Evolutionary conservation across 2,888 invertebrate genomes (phyloP).

Genomic region (Ariolimax columbianus): DNA sequence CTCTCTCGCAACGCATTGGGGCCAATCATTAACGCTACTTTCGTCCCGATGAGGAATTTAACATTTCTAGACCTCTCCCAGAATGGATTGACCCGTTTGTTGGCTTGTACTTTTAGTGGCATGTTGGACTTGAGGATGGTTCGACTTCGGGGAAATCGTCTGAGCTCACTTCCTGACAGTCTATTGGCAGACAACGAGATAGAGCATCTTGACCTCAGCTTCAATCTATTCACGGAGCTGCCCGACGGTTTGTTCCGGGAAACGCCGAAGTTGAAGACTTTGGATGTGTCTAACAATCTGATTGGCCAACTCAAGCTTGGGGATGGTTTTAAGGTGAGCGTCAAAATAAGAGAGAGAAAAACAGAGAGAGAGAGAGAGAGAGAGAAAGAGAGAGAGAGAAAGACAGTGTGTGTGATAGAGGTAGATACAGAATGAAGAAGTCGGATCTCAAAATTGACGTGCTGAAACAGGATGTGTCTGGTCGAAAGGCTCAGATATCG

Average conservation of each 20-base stretch:
- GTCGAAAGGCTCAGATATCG: too few relatives aligned
- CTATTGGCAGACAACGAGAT: constrained; percentile 61
- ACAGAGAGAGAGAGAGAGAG: not conserved
- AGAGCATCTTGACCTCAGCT: constrained; percentile 62
- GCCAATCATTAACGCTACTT: constrained; percentile 53
- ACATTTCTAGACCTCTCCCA: constrained; percentile 56
- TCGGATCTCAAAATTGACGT: too few relatives aligned
- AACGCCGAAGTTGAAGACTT: constrained; percentile 56
- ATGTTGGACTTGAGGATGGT: constrained; percentile 54
- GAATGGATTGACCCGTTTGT: constrained; percentile 55
- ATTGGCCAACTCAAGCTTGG: constrained; percentile 60
- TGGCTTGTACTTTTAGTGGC: constrained; percentile 54
- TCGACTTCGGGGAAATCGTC: constrained; percentile 58
- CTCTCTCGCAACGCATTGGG: constrained; percentile 56
- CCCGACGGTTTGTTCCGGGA: constrained; percentile 58
- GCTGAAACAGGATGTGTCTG: too few relatives aligned
- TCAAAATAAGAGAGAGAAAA: not conserved
- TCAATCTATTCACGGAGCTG: constrained; percentile 59
- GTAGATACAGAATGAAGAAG: too few relatives aligned
- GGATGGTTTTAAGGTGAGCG: constrained; percentile 58
- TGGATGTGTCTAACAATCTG: constrained; percentile 65
- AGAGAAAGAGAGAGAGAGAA: not conserved
- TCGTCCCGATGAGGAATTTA: constrained; percentile 50
- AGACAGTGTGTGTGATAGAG: too few relatives aligned
- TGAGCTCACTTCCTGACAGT: constrained; percentile 57